Conservation (phyloP, 2,888 invertebrate genomes). For the Ormyrus rosae region DNA sequence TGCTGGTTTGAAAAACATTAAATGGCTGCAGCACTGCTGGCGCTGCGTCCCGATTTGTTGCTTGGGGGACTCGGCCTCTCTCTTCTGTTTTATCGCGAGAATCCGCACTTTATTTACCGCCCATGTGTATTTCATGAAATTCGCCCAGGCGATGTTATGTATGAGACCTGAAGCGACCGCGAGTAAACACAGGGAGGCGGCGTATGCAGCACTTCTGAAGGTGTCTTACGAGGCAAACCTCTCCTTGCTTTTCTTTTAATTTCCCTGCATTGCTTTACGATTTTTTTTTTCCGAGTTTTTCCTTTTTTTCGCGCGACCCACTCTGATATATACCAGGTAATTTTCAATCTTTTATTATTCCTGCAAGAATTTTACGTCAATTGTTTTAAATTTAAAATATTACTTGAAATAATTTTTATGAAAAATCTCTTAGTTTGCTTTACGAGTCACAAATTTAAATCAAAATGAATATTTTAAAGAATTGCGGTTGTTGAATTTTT, state of each 20-base stretch:
- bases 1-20: no score
- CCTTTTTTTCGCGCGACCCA: not conserved
- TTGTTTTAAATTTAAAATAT: no score
- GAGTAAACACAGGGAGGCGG: not conserved
- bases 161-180: conserved; percentile 1
- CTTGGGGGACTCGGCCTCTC: conserved; percentile 34
- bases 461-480: no score
- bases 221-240: conserved; percentile 2
- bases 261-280: conserved; percentile 49
- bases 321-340: no score
- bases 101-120: conserved; percentile 52
- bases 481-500: no score
- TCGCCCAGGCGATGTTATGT: conserved; percentile 31
- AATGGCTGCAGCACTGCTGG: conserved; percentile 24
- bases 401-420: no score
- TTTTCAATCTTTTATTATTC: no score
- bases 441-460: no score
- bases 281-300: not conserved
- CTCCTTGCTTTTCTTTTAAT: conserved; percentile 35
- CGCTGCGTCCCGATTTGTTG: conserved; percentile 56
- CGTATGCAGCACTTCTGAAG: not conserved
- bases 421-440: no score
- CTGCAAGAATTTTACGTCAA: no score
- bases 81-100: conserved; percentile 47
- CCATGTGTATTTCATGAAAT: conserved; percentile 54